These are phyloP conservation scores for Phocoena sinus DNA, from an alignment of 2,113 vertebrate species.

Conservation along the genomic window DNA sequence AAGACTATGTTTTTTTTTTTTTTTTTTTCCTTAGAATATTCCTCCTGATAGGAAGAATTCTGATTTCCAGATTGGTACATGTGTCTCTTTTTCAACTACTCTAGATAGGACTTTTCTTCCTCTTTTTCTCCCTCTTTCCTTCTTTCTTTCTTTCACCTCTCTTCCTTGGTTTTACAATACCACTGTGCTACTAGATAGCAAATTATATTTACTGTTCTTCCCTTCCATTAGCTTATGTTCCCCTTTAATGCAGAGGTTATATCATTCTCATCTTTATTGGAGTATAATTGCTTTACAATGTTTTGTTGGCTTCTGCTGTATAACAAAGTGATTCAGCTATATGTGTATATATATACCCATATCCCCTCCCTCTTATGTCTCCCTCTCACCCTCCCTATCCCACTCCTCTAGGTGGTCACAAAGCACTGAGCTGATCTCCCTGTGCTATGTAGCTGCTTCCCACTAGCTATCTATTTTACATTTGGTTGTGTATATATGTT, in stretches of 20 bases:
- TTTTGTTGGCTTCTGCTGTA: too few species aligned
- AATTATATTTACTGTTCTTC: neutral
- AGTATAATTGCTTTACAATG: too few species aligned
- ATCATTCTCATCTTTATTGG: neutral
- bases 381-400: too few species aligned
- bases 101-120: neutral
- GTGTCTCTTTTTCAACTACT: neutral
- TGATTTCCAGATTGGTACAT: neutral
- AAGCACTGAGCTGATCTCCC: too few species aligned
- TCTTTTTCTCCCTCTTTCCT: rapidly evolving
- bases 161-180: neutral
- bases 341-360: too few species aligned
- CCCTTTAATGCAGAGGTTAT: neutral
- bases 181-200: neutral
- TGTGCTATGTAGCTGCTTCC: too few species aligned
- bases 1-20: neutral
- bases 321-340: too few species aligned
- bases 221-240: neutral
- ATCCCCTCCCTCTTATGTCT: too few species aligned
- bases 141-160: neutral
- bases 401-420: too few species aligned
- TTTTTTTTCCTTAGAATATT: neutral
- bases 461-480: too few species aligned
- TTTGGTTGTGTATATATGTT: too few species aligned
- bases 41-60: neutral